Conservation (phyloP, 1,140 invertebrate genomes). For the Conopomorpha cramerella region DNA sequence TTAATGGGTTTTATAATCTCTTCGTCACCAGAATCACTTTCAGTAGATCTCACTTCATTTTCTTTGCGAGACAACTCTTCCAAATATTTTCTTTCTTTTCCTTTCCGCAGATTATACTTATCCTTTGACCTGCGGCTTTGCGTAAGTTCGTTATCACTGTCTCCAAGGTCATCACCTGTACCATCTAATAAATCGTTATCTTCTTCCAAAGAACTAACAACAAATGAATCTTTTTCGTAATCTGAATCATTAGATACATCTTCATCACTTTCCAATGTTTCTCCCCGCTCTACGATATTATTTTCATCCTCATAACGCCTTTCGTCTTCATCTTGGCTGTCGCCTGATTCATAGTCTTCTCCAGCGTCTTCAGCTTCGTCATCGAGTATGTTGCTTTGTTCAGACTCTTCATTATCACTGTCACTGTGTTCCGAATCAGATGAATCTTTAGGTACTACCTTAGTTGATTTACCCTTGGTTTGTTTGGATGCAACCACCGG, state of each 20-base stretch:
- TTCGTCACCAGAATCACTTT: slow-evolving; percentile 25
- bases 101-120: slow-evolving; percentile 43
- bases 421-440: slow-evolving; percentile 7
- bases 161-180: slow-evolving; percentile 41
- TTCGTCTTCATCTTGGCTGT: slow-evolving; percentile 39
- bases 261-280: slow-evolving; percentile 36
- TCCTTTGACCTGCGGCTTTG: slow-evolving; percentile 44
- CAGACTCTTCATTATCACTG: slow-evolving; percentile 6
- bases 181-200: slow-evolving; percentile 44
- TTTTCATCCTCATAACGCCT: slow-evolving; percentile 29
- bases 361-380: slow-evolving; percentile 37
- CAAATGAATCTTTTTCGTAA: slow-evolving; percentile 50
- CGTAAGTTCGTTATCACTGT: slow-evolving; percentile 45
- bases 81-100: slow-evolving; percentile 31
- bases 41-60: slow-evolving; percentile 15
- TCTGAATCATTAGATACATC: slow-evolving; percentile 36
- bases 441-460: too few relatives aligned
- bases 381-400: slow-evolving; percentile 22
- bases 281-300: slow-evolving; percentile 38
- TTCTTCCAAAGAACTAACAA: slow-evolving; percentile 44
- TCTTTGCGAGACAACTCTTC: slow-evolving; percentile 13
- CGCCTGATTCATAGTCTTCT: slow-evolving; percentile 46
- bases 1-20: slow-evolving; percentile 16
- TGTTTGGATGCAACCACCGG: too few relatives aligned
- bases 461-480: too few relatives aligned